Base-by-base conservation (phyloP, 1,140 invertebrate species). In the Hylyphantes graminicola region DNA sequence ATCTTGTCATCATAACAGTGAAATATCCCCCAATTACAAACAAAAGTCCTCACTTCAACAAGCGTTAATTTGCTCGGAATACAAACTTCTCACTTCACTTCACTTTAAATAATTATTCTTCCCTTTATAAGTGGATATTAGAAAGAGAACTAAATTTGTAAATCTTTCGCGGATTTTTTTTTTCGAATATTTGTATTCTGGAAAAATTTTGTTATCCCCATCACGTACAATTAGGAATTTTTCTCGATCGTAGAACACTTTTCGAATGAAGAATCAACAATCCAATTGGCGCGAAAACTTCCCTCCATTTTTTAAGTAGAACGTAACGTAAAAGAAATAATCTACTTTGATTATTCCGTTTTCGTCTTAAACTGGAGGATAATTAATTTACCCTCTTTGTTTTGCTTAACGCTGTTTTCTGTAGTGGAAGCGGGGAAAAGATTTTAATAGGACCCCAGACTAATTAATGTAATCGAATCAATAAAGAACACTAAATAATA, bases 391-490 rank as follows among this genome's bases (percentile, higher is more conserved):
- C 15, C 68, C 15, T 21, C 54, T 54, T 12, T 53, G 55, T 73
- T 73, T 53, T 54, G 70, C 68, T 53, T 70, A 53, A 70, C 54
- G 51, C 50, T 54, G 51, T 70, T 51, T 70, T 17, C 68, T 10
- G 15, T 4, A 70, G 13, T 59, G 50, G 12, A 57, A 57, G 55
- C 7, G 21, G 35, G 72, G 53, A 57, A 74, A 74, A 74, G 72
- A 53, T 74, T 74, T 65, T 74, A 51, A 74, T 35, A 59, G 57
- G 72, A 19, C 51, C 15, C n/a, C 35, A 3, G 13, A 7, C 72
- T 74, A 74, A 74, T 74, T 74, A 74, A 74, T 74, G 72, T 57
- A 74, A 74, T 74, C 57, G 51, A 74, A 74, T 74, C 54, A 11
- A 13, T 12, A 72, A 55, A 53, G 55, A 54, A 13, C 70, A 53